Conservation (phyloP, 2,888 invertebrate genomes). For the Cephus pygmeus region DNA sequence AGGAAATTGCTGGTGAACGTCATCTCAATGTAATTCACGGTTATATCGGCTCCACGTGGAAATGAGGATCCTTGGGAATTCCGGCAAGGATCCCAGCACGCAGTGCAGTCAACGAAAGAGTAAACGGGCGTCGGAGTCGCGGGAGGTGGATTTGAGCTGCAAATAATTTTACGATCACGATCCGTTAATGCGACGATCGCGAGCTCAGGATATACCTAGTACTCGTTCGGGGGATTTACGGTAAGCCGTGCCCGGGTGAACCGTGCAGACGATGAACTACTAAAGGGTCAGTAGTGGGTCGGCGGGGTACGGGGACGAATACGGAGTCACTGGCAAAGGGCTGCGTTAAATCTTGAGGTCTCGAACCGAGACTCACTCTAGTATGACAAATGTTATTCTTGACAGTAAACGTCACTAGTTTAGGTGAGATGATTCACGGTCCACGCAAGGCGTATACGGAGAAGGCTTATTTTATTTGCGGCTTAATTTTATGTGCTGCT, state of each 20-base stretch:
- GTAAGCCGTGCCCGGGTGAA: slow-evolving; percentile 18
- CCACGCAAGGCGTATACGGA: slow-evolving; percentile 18
- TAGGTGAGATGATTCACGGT: slow-evolving; percentile 59
- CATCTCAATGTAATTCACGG: neutral
- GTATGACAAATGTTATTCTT: slow-evolving; percentile 62
- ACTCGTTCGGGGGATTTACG: slow-evolving; percentile 48
- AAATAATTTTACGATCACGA: slow-evolving; percentile 35
- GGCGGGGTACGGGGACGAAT: neutral
- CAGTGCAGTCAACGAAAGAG: neutral
- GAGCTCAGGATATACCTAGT: slow-evolving; percentile 17
- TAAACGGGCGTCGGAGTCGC: neutral
- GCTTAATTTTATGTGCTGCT: slow-evolving; percentile 58
- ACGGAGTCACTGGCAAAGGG: neutral
- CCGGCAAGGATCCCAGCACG: neutral
- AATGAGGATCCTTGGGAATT: neutral
- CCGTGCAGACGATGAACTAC: neutral
- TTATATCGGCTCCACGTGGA: neutral
- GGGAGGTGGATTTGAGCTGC: neutral
- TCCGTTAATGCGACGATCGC: slow-evolving; percentile 45
- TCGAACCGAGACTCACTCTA: slow-evolving; percentile 28
- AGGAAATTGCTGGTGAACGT: neutral
- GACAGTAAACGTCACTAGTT: slow-evolving; percentile 63
- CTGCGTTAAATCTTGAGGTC: neutral
- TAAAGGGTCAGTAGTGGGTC: neutral
- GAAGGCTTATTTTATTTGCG: slow-evolving; percentile 57